Conservation (phyloP, 2,888 invertebrate genomes). For the Phytoseiulus persimilis region DNA sequence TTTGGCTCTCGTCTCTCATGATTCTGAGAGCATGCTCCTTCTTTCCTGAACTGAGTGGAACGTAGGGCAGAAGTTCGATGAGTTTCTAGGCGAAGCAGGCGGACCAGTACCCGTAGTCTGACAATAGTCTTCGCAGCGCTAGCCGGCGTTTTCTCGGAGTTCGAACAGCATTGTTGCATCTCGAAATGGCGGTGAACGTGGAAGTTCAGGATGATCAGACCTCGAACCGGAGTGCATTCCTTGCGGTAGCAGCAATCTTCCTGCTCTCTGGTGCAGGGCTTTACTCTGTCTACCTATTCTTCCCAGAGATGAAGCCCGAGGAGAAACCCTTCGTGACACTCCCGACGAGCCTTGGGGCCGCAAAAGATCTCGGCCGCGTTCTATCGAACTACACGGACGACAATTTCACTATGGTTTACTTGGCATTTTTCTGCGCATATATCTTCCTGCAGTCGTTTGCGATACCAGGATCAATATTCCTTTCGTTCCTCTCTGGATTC, state of each 20-base stretch:
- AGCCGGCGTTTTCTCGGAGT: not conserved
- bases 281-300: constrained; percentile 8
- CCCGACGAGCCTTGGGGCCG: constrained; percentile 88
- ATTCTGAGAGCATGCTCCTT: not conserved
- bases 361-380: constrained; percentile 82
- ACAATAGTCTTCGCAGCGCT: not conserved
- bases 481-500: constrained; percentile 93
- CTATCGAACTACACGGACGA: constrained; percentile 83
- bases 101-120: too few relatives aligned
- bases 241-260: not conserved
- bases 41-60: not conserved
- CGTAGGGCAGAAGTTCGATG: not conserved
- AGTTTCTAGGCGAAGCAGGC: not conserved
- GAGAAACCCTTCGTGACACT: constrained; percentile 66
- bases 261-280: not conserved
- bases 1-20: not conserved
- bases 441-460: constrained; percentile 98
- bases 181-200: constrained; percentile 13
- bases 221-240: not conserved
- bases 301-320: constrained; percentile 28
- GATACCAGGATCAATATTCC: constrained; percentile 94
- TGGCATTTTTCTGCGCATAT: constrained; percentile 78
- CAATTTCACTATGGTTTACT: constrained; percentile 81
- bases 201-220: not conserved
- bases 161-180: not conserved